Evolutionary conservation across 2,888 invertebrate genomes (phyloP).

Genomic region (Phyto melanocephala): DNA sequence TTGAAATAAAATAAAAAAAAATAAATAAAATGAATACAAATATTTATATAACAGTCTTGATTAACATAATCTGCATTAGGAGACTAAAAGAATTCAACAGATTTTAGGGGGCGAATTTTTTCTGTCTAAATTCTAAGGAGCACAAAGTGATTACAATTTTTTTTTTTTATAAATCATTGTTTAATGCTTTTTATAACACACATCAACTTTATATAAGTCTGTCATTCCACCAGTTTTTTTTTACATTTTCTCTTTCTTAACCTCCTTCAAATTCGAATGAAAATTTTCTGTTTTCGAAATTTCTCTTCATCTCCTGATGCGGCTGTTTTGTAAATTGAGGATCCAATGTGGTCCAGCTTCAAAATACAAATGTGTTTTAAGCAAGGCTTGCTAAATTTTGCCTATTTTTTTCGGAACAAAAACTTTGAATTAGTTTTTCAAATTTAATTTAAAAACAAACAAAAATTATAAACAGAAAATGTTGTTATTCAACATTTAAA

Average conservation of each 20-base stretch:
- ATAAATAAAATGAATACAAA: too few species aligned
- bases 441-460: not conserved
- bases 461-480: not conserved
- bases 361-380: slow-evolving; percentile 30
- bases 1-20: slow-evolving; percentile 19
- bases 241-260: not conserved
- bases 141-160: too few species aligned
- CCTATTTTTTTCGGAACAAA: slow-evolving; percentile 18
- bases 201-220: not conserved
- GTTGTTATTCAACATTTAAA: not conserved
- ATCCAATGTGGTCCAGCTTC: slow-evolving; percentile 59
- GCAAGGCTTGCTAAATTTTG: slow-evolving; percentile 14
- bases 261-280: too few species aligned
- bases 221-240: not conserved
- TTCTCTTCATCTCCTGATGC: slow-evolving; percentile 9
- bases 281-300: not conserved
- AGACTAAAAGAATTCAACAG: not conserved
- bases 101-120: too few species aligned
- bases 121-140: too few species aligned
- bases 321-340: slow-evolving; percentile 31
- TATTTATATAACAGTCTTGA: slow-evolving; percentile 51
- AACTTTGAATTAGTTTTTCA: not conserved
- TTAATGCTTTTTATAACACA: too few species aligned
- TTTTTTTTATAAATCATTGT: not conserved
- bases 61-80: slow-evolving; percentile 4